A percentile compares a stretch with the other conserved stretches of the same genome.
Conservation (phyloP, 2,888 invertebrate species). For the Leuctra nigra region DNA sequence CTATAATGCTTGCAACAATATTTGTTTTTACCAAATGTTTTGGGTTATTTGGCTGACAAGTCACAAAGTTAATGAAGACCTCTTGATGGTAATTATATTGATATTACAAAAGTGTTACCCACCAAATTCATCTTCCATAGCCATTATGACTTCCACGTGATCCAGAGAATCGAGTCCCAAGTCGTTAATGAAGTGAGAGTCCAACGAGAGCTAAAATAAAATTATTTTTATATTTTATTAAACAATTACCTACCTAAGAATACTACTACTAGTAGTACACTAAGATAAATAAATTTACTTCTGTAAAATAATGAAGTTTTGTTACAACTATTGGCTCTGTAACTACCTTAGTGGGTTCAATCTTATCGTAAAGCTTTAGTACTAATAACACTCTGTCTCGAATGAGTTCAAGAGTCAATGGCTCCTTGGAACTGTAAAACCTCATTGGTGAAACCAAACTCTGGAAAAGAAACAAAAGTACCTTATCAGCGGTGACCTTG, state of each 20-base stretch:
- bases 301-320: no score
- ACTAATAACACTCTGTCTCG: constrained; percentile 88
- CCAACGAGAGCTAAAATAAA: constrained; percentile 70
- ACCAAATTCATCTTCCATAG: constrained; percentile 99
- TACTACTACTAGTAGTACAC: not conserved
- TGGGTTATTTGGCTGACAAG: no score
- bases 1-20: no score
- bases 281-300: not conserved
- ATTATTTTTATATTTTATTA: constrained; percentile 22
- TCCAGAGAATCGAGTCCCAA: constrained; percentile 96
- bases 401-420: constrained; percentile 76
- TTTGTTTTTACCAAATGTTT: not conserved
- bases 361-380: constrained; percentile 96
- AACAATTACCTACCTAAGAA: not conserved
- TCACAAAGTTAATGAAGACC: no score
- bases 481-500: constrained; percentile 82
- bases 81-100: no score
- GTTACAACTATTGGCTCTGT: no score
- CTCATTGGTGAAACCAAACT: constrained; percentile 35
- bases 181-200: constrained; percentile 96
- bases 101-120: no score
- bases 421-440: constrained; percentile 63
- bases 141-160: constrained; percentile 99
- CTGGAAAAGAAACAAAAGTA: constrained; percentile 44
- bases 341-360: constrained; percentile 91